Evolutionary conservation across 2,888 invertebrate species (phyloP).

Genomic region (Smittia sp.): DNA sequence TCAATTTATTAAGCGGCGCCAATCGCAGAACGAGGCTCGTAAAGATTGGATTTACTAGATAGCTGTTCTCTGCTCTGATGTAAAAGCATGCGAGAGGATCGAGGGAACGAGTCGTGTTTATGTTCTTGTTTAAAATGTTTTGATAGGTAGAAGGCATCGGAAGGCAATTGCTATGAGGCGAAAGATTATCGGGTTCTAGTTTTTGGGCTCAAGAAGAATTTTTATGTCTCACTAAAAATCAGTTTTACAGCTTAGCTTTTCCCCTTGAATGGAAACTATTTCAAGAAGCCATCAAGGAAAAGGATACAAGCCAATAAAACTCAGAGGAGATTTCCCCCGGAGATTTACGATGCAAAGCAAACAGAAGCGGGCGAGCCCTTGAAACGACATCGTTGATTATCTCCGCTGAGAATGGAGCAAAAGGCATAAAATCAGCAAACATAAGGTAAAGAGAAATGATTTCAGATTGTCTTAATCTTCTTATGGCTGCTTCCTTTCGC

Average conservation of each 20-base stretch:
- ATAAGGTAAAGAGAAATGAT: constrained; percentile 12
- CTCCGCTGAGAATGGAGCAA: neutral
- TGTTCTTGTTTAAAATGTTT: constrained; percentile 7
- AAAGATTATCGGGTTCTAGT: constrained; percentile 1
- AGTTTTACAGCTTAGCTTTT: neutral
- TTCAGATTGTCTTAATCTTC: constrained; percentile 24
- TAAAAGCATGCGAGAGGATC: constrained; percentile 3
- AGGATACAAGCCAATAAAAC: neutral
- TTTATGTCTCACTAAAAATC: constrained; percentile 9
- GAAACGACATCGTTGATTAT: neutral
- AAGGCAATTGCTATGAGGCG: neutral
- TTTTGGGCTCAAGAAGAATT: neutral
- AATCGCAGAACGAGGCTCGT: neutral
- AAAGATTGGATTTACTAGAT: constrained; percentile 26
- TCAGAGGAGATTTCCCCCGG: neutral
- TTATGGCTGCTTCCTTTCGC: constrained; percentile 5
- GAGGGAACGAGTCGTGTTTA: neutral
- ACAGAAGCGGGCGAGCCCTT: neutral
- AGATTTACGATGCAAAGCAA: neutral
- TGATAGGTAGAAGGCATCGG: constrained; percentile 20
- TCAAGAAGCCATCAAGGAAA: neutral
- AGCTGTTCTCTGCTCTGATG: neutral
- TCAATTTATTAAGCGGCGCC: constrained; percentile 30
- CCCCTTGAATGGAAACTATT: neutral
- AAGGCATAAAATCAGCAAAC: constrained; percentile 5